phyloP scores from a whole-genome alignment of 2,797 vertebrate genomes.

The Peromyscus eremicus region DNA sequence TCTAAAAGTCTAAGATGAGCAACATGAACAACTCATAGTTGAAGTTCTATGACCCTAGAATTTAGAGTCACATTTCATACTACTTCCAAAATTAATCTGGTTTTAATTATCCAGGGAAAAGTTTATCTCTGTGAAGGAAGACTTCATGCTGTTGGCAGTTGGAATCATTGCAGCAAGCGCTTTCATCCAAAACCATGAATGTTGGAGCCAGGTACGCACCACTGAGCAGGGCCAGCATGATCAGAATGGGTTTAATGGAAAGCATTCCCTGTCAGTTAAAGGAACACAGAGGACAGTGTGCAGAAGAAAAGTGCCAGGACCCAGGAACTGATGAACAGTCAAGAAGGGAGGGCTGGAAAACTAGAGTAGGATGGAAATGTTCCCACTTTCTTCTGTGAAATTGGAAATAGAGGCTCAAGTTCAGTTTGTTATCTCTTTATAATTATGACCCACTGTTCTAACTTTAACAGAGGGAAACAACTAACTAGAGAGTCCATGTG shows the following conservation, averaged over 20 bases:
- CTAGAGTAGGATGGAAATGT: conserved; percentile 13
- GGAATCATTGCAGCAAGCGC: conserved; percentile 93
- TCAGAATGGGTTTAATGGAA: conserved; percentile 49
- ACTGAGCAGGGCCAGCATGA: not conserved
- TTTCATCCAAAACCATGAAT: conserved; percentile 89
- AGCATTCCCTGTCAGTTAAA: conserved; percentile 1
- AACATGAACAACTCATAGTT: conserved; percentile 41
- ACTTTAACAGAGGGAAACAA: conserved; percentile 19
- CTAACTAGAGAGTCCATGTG: conserved; percentile 26
- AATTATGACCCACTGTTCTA: not conserved
- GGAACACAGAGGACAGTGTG: conserved; percentile 17
- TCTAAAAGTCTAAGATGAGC: conserved; percentile 21
- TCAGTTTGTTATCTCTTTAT: conserved; percentile 1
- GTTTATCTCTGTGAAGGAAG: conserved; percentile 94
- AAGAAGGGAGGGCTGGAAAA: not conserved
- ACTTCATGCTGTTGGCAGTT: conserved; percentile 95
- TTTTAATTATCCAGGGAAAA: conserved; percentile 89
- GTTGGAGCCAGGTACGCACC: conserved; percentile 92
- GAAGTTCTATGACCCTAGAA: conserved; percentile 33
- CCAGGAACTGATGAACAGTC: not conserved
- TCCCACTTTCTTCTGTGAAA: not conserved
- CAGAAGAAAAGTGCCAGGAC: not conserved
- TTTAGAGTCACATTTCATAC: conserved; percentile 32
- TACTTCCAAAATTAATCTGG: conserved; percentile 61
- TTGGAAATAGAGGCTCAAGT: not conserved